Base-by-base conservation (phyloP, 2,797 vertebrate genomes). In the Knipowitschia caucasica region DNA sequence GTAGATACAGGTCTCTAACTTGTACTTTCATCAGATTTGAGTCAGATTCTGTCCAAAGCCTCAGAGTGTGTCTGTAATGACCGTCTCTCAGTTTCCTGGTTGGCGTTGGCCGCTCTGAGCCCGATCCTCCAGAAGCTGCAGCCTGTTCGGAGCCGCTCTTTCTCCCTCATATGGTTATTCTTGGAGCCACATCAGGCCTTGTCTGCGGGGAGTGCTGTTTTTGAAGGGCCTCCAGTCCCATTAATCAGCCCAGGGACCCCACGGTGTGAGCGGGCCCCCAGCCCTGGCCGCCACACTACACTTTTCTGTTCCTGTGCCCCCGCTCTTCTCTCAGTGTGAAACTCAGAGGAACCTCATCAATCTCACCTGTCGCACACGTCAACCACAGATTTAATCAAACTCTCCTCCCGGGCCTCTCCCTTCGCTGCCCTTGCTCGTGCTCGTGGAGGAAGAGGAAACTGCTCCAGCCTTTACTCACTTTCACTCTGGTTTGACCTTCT, bases 271-370 rank as follows among this genome's bases (percentile, higher is more conserved):
- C 68, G 73, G 89, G 86, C 85, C 87, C 82, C 56, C 77, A 89
- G 86, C 88, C 86, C 88, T 87, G 92, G 91, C 89, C 85, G 88
- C 90, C 83, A 90, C 91, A 92, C 92, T 92, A 75, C 91, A 80
- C 65, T 81, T 86, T 90, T 93, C 89, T 89, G 65, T 93, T 92
- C 90, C 90, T 91, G 91, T 90, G 83, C 70, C 85, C 73, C 82
- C 74, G 83, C 89, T 90, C 90, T 91, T 82, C 39, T 78, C 89
- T 83, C 94, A 92, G 88, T 93, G 88, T 93, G 96, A 94, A 91
- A 82, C 89, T 86, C 90, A 89, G 93, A 93, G 94, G 94, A 94
- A 94, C 94, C 83, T 95, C 94, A 98, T 98, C 95, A 93, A 97
- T 98, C 95, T 98, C 94, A 80, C 91, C 90, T 88, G 93, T 91